phyloP scores from a whole-genome alignment of 2,888 invertebrate genomes.

The Hypsopygia costalis region DNA sequence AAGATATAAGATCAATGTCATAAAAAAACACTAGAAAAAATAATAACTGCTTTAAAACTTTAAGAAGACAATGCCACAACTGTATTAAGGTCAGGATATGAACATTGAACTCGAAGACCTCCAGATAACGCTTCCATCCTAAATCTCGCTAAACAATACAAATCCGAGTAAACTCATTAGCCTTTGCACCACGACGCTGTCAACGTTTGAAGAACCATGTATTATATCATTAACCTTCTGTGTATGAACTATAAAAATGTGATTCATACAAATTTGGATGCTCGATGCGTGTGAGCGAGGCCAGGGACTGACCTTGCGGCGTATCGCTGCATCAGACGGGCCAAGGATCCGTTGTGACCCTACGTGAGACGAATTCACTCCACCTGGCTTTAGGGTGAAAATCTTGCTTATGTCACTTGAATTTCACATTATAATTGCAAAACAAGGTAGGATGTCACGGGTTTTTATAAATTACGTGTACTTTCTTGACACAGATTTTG shows the following conservation, averaged over 20 bases:
- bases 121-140: conserved; percentile 1
- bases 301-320: conserved; percentile 54
- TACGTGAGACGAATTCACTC: conserved; percentile 49
- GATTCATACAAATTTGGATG: conserved; percentile 63
- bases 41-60: too few relatives aligned
- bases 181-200: conserved; percentile 8
- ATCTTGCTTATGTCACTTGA: background rate
- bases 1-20: too few relatives aligned
- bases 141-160: conserved; percentile 3
- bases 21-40: too few relatives aligned
- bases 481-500: background rate
- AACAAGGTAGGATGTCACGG: background rate
- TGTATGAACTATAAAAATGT: conserved; percentile 38
- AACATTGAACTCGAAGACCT: too few relatives aligned
- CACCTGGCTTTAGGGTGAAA: conserved; percentile 13
- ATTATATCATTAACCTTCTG: conserved; percentile 48
- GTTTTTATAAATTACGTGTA: background rate
- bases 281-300: conserved; percentile 60
- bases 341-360: conserved; percentile 51
- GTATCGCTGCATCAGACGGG: conserved; percentile 51
- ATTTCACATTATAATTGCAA: background rate
- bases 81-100: background rate
- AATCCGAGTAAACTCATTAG: conserved; percentile 5
- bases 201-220: conserved; percentile 16
- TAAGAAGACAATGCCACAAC: background rate